Percentiles rank a stretch among this genome's conserved stretches.
phyloP scores from a whole-genome alignment of 2,113 vertebrate species.

The Suncus etruscus region DNA sequence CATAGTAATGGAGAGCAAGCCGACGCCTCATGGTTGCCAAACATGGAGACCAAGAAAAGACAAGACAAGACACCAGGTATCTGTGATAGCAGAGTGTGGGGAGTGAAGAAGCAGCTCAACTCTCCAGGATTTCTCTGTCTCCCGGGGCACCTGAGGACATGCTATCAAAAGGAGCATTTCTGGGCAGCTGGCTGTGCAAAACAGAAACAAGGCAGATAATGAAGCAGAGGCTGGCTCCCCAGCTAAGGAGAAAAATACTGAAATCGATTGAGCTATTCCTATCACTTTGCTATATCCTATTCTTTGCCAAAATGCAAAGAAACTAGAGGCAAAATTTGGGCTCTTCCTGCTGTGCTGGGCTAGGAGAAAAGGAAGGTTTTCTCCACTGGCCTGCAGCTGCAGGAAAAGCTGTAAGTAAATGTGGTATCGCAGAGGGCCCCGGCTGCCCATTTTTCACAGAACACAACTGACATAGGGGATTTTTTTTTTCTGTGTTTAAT shows the following conservation, averaged over 20 bases:
- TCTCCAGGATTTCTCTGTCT: neutral
- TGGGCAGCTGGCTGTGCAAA: neutral
- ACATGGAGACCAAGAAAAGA: neutral
- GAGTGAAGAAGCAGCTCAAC: neutral
- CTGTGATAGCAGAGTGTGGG: neutral
- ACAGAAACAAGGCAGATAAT: neutral
- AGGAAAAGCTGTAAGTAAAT: neutral
- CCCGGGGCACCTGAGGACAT: constrained; percentile 9
- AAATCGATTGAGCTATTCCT: neutral
- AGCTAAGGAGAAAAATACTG: neutral
- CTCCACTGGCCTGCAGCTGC: constrained; percentile 15
- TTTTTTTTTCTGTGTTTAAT: neutral
- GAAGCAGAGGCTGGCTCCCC: neutral
- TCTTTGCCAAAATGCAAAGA: neutral
- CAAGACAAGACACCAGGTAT: neutral
- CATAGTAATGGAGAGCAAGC: neutral
- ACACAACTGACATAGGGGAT: neutral
- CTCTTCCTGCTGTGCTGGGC: neutral
- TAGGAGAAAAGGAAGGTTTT: neutral
- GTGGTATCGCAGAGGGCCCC: neutral
- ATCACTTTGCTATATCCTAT: neutral
- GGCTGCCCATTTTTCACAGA: neutral
- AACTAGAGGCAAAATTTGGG: neutral
- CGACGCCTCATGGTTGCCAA: neutral
- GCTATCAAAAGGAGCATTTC: neutral